Base-by-base conservation (phyloP, 2,888 invertebrate species). In the Pemphredon lugubris region DNA sequence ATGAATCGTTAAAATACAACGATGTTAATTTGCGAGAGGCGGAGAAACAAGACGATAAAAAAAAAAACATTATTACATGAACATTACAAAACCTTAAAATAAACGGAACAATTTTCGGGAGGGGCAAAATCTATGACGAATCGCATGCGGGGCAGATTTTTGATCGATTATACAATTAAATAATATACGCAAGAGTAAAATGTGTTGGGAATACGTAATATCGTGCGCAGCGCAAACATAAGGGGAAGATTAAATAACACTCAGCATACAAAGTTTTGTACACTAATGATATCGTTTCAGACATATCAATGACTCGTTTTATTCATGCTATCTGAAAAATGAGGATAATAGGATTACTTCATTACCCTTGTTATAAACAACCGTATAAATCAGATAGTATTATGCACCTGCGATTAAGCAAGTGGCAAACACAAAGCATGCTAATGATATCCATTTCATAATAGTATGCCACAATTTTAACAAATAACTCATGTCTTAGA, bases 351-450 rank as follows among this genome's bases (percentile, higher is more conserved):
- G 40, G 23, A 42, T 60, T 39, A 23, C 45, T 70, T 73, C 45
- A 13, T 42, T 51, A 65, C 59, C 50, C 65, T 45, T 47, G 30
- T 63, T 69, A 66, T 65, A 66, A 73, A 73, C 53, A 61, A 69
- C 44, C 45, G 14, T 42, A 23, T 51, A 51, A 20, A 26, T 60
- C 21, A 53, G 48, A 51, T 68, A 59, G 44, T 66, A 65, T 78
- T 37, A 65, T 53, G 64, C 71, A 59, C 40, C 58, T 54, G 70
- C 69, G 63, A 34, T 60, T 32, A 42, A 45, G 48, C 67, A 60
- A 60, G 67, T 59, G 66, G 42, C 20, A 59, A 73, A 76, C 74
- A 60, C 66, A 79, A 70, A 69, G 77, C 72, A 74, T 76, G 70
- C 71, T 79, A 68, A 66, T 53, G 58, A 69, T 71, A 76, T 66